Evolutionary conservation across 2,113 vertebrate species (phyloP).

Genomic region (Columbina picui): DNA sequence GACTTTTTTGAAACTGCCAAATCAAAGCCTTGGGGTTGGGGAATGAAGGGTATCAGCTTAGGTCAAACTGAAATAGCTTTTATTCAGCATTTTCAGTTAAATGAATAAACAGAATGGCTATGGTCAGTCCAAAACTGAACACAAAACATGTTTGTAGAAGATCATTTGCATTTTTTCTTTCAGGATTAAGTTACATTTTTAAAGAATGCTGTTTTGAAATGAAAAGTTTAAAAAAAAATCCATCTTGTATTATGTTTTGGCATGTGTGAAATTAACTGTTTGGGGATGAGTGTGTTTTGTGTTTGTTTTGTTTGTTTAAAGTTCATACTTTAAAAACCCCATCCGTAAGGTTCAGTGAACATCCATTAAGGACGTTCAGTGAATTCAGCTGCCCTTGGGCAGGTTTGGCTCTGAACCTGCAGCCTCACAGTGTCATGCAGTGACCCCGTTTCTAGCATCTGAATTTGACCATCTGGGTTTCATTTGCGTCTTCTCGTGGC

Average conservation of each 20-base stretch:
- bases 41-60: neutral
- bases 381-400: neutral
- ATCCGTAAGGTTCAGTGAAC: neutral
- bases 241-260: neutral
- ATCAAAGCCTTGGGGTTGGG: neutral
- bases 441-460: neutral
- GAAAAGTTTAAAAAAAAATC: neutral
- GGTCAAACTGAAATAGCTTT: constrained; percentile 33
- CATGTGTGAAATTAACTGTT: neutral
- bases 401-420: neutral
- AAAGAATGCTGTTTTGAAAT: neutral
- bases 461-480: neutral
- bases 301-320: neutral
- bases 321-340: neutral
- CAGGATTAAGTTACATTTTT: neutral
- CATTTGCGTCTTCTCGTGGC: neutral
- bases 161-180: neutral
- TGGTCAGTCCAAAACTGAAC: neutral
- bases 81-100: constrained; percentile 1
- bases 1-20: constrained; percentile 7
- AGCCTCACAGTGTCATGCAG: neutral
- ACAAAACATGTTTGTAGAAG: neutral
- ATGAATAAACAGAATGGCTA: constrained; percentile 30
- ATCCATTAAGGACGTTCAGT: accelerated
- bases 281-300: neutral